phyloP scores from a whole-genome alignment of 2,888 invertebrate species.

The Apodemia duryi region DNA sequence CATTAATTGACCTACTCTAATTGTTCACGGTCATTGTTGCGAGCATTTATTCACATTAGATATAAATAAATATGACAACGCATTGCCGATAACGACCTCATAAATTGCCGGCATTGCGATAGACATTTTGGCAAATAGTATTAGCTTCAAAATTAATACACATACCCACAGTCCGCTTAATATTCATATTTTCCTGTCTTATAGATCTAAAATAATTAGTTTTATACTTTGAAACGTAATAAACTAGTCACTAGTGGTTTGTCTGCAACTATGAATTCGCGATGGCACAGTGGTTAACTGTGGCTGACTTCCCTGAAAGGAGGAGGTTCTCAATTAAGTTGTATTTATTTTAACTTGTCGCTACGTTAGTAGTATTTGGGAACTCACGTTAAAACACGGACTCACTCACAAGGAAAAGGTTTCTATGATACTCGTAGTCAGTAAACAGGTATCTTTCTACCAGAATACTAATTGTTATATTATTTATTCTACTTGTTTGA shows the following conservation, averaged over 20 bases:
- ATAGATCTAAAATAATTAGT: not conserved
- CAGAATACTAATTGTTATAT: too few relatives aligned
- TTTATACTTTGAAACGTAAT: not conserved
- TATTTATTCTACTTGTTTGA: too few relatives aligned
- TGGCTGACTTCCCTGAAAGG: too few relatives aligned
- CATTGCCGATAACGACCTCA: conserved; percentile 8
- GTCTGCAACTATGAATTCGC: conserved; percentile 27
- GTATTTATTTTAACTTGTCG: too few relatives aligned
- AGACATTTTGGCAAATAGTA: not conserved
- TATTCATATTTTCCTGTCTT: not conserved
- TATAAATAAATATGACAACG: conserved; percentile 4
- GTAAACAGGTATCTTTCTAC: too few relatives aligned
- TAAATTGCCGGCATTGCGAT: conserved; percentile 4
- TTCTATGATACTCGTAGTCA: too few relatives aligned
- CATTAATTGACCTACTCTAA: conserved; percentile 21
- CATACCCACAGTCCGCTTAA: not conserved
- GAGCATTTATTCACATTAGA: not conserved
- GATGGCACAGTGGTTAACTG: too few relatives aligned
- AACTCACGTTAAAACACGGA: too few relatives aligned
- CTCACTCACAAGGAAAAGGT: too few relatives aligned
- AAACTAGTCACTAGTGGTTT: too few relatives aligned
- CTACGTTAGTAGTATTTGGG: too few relatives aligned
- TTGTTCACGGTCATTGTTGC: conserved; percentile 22
- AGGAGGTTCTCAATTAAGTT: too few relatives aligned
- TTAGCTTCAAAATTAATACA: not conserved